Conservation (phyloP, 2,888 invertebrate species). For the Drosophila monieri region DNA sequence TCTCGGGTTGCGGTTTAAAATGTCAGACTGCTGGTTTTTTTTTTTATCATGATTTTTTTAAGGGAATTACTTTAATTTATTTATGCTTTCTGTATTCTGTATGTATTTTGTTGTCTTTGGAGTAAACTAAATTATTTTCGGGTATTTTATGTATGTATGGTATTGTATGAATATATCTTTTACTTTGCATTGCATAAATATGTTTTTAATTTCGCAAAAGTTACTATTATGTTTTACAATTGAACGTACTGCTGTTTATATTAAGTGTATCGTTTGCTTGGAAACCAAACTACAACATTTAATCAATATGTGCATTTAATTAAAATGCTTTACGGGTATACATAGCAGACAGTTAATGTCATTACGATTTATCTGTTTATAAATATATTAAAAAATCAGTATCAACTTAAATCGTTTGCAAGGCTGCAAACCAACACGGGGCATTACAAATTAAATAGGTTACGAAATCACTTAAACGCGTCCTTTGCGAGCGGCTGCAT, state of each 20-base stretch:
- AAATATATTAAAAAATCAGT: conserved; percentile 51
- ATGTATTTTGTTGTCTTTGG: conserved; percentile 8
- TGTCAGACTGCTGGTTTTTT: conserved; percentile 43
- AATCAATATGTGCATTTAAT: conserved; percentile 49
- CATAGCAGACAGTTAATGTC: conserved; percentile 54
- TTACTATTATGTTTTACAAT: conserved; percentile 46
- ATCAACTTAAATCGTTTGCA: conserved; percentile 50
- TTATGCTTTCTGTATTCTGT: conserved; percentile 13
- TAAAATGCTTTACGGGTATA: conserved; percentile 55
- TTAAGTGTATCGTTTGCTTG: conserved; percentile 51
- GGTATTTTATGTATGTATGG: conserved; percentile 36
- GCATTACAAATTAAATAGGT: conserved; percentile 54
- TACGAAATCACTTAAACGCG: conserved; percentile 80
- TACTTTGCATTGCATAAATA: conserved; percentile 36
- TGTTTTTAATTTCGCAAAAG: conserved; percentile 39
- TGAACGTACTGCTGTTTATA: conserved; percentile 44
- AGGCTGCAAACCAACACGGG: conserved; percentile 74
- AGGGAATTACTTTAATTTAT: conserved; percentile 4
- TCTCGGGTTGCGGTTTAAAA: conserved; percentile 39
- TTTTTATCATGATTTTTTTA: conserved; percentile 27
- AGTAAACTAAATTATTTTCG: conserved; percentile 36
- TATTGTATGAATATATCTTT: conserved; percentile 38
- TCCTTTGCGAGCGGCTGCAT: conserved; percentile 83
- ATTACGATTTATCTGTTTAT: conserved; percentile 41
- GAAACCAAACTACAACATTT: conserved; percentile 72